A percentile compares a stretch with the other conserved stretches of the same genome.
Conservation (phyloP, 92 coral and sea anemone species). For the Plumapathes pennacea region DNA sequence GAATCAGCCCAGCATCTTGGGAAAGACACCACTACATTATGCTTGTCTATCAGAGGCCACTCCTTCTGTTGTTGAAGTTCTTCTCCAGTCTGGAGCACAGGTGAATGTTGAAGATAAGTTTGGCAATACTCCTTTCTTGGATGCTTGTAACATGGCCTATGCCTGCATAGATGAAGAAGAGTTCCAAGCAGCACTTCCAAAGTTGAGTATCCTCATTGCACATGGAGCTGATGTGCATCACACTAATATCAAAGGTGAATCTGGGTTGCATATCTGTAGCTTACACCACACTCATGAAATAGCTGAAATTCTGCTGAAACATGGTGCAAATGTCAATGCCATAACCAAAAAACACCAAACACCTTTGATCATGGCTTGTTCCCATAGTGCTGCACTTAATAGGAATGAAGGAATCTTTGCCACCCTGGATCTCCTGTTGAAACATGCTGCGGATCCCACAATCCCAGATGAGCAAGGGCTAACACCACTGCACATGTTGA, state of each 20-base stretch:
- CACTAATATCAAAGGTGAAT: constrained; percentile 21
- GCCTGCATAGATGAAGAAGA: constrained; percentile 37
- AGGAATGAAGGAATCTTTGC: constrained; percentile 4
- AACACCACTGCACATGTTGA: constrained; percentile 31
- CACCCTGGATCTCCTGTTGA: constrained; percentile 11
- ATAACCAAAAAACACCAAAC: constrained; percentile 28
- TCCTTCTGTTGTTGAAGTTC: constrained; percentile 17
- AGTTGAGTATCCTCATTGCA: constrained; percentile 15
- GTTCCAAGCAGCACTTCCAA: constrained; percentile 16
- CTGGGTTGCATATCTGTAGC: constrained; percentile 36
- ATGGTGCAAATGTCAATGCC: constrained; percentile 28
- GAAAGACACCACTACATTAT: constrained; percentile 42
- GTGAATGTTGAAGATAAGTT: constrained; percentile 35
- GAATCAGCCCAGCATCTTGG: constrained; percentile 24
- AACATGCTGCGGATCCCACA: constrained; percentile 22
- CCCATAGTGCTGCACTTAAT: not conserved
- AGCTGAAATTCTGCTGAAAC: constrained; percentile 36
- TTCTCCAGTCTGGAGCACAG: constrained; percentile 34
- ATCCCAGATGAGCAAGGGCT: constrained; percentile 24
- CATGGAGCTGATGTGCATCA: constrained; percentile 30
- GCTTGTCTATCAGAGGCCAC: constrained; percentile 26
- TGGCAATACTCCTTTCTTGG: constrained; percentile 36
- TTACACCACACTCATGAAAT: constrained; percentile 13
- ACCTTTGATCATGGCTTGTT: constrained; percentile 39
- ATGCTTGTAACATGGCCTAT: constrained; percentile 49